Conservation (phyloP, 1,140 invertebrate genomes). For the Lasioglossum albipes region DNA sequence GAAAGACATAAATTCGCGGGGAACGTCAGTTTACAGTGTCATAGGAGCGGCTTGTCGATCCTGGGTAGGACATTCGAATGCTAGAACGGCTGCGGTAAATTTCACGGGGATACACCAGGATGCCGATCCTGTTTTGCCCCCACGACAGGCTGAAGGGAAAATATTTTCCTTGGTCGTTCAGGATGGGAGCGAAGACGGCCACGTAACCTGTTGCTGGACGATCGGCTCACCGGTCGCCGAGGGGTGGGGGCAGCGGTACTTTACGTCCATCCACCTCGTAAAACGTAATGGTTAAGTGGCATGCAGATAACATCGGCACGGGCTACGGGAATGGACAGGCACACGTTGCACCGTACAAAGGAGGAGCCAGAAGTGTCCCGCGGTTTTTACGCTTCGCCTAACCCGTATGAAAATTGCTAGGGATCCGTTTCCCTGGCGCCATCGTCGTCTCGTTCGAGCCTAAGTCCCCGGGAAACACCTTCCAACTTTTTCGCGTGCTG, state of each 20-base stretch:
- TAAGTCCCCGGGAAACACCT: too few relatives aligned
- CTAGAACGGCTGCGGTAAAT: conserved; percentile 42
- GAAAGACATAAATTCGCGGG: conserved; percentile 17
- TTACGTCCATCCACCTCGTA: conserved; percentile 61
- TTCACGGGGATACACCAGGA: conserved; percentile 25
- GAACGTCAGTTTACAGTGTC: neutral
- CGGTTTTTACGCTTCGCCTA: neutral
- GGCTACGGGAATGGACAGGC: conserved; percentile 17
- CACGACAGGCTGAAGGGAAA: neutral
- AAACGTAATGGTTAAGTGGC: conserved; percentile 59
- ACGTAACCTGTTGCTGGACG: conserved; percentile 56
- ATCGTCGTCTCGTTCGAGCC: too few relatives aligned
- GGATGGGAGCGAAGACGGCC: conserved; percentile 3
- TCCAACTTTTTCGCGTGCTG: too few relatives aligned
- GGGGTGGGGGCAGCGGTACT: neutral
- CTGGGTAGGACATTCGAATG: neutral
- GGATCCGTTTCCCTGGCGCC: conserved; percentile 4
- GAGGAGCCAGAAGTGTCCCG: neutral
- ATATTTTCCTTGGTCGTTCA: neutral
- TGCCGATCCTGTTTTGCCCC: conserved; percentile 16
- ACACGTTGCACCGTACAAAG: conserved; percentile 36
- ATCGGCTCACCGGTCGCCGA: too few relatives aligned
- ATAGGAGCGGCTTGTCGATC: conserved; percentile 21
- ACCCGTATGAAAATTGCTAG: conserved; percentile 25
- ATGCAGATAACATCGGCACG: conserved; percentile 53